Evolutionary conservation across 2,888 invertebrate genomes (phyloP).

Genomic region (Neoaliturus tenellus): DNA sequence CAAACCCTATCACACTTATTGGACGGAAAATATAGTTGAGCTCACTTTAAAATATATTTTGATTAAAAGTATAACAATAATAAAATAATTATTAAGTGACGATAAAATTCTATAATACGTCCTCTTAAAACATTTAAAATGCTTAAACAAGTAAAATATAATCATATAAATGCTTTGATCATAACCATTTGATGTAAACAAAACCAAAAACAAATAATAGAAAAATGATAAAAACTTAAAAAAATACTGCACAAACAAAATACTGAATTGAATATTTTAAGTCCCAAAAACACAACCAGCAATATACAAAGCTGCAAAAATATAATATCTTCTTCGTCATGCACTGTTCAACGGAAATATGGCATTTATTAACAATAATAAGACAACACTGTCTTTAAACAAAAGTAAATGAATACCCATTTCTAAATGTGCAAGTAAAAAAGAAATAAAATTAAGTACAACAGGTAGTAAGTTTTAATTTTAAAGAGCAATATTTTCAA

Average conservation of each 20-base stretch:
- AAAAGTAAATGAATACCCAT: no score
- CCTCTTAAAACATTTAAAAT: not conserved
- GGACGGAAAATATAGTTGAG: constrained; percentile 19
- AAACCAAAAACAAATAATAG: not conserved
- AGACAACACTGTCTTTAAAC: no score
- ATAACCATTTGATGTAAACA: not conserved
- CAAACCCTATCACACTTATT: not conserved
- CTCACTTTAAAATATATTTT: not conserved
- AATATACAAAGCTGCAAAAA: not conserved
- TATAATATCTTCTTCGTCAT: not conserved
- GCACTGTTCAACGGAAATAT: not conserved
- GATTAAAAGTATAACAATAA: constrained; percentile 18
- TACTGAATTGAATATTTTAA: not conserved
- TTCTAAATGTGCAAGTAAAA: no score
- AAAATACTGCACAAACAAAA: constrained; percentile 1
- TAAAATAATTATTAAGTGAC: constrained; percentile 3
- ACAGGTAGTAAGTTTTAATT: no score
- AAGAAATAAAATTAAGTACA: no score
- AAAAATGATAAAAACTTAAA: not conserved
- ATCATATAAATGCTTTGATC: not conserved
- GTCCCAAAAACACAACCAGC: not conserved
- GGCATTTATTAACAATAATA: not conserved
- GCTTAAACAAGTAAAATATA: not conserved
- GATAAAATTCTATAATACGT: not conserved
- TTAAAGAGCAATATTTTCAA: no score